Base-by-base conservation (phyloP, 2,888 invertebrate species). In the Camponotus fellah region DNA sequence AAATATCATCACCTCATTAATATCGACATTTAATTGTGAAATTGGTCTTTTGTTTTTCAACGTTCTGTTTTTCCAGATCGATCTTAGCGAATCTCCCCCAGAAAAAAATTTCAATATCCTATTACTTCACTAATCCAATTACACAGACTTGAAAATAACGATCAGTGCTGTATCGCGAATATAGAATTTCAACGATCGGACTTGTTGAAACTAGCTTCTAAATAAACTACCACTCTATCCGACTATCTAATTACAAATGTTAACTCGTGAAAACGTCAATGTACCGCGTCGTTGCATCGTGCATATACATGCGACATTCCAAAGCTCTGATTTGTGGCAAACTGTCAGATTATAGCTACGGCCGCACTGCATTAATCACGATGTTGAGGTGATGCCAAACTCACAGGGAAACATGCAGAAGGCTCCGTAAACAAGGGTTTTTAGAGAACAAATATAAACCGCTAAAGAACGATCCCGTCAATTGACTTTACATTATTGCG, bases 311-410 rank as follows among this genome's bases (percentile, higher is more conserved):
- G n/a, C 62, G 34, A 46, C 80, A 86, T 86, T 84, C 84, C 86
- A 14, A 64, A 77, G 65, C 56, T 62, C 65, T 82, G 71, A 86
- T 82, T 43, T 32, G 53, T 46, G 64, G 82, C 68, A 83, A 82
- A 81, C 85, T 85, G 88, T 88, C 81, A 75, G 85, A 80, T 86
- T 75, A 80, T 71, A 60, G 60, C 71, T 62, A 71, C 68, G 81
- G 77, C 71, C 72, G 86, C 58, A 62, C 56, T 53, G 86, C 85
- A 84, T 83, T 84, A 84, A 87, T 82, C 82, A 65, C 60, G 58
- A 60, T 66, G 83, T 87, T 87, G 88, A 87, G 77, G 32, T 65
- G 64, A 21, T 85, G 88, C 86, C 88, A 87, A 86, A 72, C 46
- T 32, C 43, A 26, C 66, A n/a, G 66, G 75, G 82, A 83, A 66